These are phyloP conservation scores for Silurus asotus DNA, from an alignment of 2,113 vertebrate genomes.

Conservation along the genomic window DNA sequence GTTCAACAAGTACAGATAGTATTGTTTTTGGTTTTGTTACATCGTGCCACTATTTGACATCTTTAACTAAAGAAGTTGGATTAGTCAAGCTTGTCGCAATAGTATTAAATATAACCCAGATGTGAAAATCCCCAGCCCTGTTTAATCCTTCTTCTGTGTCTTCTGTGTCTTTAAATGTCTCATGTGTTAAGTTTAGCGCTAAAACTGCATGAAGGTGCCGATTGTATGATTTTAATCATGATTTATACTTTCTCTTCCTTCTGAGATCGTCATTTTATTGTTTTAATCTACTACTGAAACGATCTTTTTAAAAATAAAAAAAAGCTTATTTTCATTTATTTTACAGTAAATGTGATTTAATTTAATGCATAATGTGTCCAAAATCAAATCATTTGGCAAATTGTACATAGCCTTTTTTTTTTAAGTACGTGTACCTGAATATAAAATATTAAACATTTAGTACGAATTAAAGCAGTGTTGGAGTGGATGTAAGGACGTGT, in stretches of 20 bases:
- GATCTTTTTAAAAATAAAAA: background rate
- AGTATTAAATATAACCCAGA: constrained; percentile 44
- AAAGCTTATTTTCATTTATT: constrained; percentile 59
- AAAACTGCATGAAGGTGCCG: background rate
- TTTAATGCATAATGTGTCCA: constrained; percentile 82
- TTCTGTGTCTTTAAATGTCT: constrained; percentile 19
- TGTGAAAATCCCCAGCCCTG: constrained; percentile 23
- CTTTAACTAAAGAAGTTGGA: constrained; percentile 29
- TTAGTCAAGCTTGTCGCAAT: constrained; percentile 40
- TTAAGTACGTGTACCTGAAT: constrained; percentile 48
- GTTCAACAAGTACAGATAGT: constrained; percentile 14
- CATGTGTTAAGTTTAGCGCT: background rate
- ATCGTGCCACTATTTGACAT: constrained; percentile 44
- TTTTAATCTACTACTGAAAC: constrained; percentile 79
- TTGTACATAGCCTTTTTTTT: constrained; percentile 81
- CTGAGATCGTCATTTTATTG: constrained; percentile 58
- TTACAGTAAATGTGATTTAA: constrained; percentile 69
- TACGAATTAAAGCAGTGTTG: constrained; percentile 81
- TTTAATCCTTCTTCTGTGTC: constrained; percentile 20
- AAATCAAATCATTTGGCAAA: constrained; percentile 81
- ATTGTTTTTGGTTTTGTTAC: constrained; percentile 37
- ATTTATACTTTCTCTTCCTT: background rate
- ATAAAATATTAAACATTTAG: constrained; percentile 66
- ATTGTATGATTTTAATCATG: background rate
- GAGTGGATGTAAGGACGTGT: background rate